Evolutionary conservation across 2,888 invertebrate species (phyloP), one percentile per base, ranked within the genome.

Genomic region (Augiades crinisus): DNA sequence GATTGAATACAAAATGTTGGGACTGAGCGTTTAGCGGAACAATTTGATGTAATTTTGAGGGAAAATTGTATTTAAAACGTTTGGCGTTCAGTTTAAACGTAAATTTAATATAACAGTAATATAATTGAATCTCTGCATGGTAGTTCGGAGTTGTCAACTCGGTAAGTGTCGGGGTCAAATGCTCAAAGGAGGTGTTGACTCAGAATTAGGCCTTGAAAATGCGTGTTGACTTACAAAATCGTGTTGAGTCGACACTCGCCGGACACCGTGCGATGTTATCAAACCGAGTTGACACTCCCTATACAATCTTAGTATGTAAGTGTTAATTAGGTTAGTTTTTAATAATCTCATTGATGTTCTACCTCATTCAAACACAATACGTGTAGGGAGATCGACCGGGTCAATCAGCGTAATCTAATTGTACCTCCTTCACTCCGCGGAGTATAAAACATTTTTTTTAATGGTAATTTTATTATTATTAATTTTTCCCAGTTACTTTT

Each of bases 401-500:
- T 74, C 73, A 66, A 59, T 62, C 72, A 70, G 70, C 67, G 81
- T 87, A 87, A 85, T 85, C 82, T 83, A 79, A 81, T 73, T 82
- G 88, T 90, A 90, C 90, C 89, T 89, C 76, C 74, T 79, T 77
- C 78, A 90, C 88, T 88, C 89, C 65, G 70, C 68, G 89, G 90
- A 90, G 90, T 89, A 88, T 90, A 90, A 90, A 87, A 72, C 67
- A 71, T 74, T 76, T 80, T 76, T n/a, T 76, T 74, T 40, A 33
- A 68, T 75, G 61, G 62, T 67, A 75, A 75, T 79, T 81, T 82
- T 82, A 80, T 85, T 83, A 74, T 74, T 77, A 82, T 81, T 83
- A 77, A 74, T 75, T 72, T 78, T 83, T 80, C 75, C 84, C 82
- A 81, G 86, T 87, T 88, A 85, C 72, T 82, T 83, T 89, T 90